A percentile compares a stretch with the other conserved stretches of the same genome.
Evolutionary conservation across 2,888 invertebrate genomes (phyloP).

Genomic region (Lapara coniferarum): DNA sequence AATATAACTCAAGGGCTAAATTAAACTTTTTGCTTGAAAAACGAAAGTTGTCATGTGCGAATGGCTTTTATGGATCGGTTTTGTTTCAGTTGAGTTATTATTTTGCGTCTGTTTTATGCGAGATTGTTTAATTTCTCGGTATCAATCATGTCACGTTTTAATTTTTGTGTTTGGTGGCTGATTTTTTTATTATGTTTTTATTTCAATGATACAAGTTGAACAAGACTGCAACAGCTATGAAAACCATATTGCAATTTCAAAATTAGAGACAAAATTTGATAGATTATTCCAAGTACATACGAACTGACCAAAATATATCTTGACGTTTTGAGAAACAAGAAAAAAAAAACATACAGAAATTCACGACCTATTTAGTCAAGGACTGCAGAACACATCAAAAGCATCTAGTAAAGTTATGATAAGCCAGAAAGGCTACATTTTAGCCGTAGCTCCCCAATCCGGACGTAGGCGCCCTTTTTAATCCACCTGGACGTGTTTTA

Average conservation of each 20-base stretch:
- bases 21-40: conserved; percentile 68
- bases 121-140: conserved; percentile 4
- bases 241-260: too few species aligned
- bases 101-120: conserved; percentile 31
- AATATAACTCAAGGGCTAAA: conserved; percentile 68
- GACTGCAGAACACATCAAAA: background rate
- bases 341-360: too few species aligned
- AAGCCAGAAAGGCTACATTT: background rate
- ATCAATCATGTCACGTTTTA: conserved; percentile 1
- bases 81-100: conserved; percentile 45
- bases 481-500: conserved; percentile 78
- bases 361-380: background rate
- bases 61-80: conserved; percentile 60
- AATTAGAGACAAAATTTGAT: too few species aligned
- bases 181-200: too few species aligned
- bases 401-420: background rate
- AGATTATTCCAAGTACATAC: too few species aligned
- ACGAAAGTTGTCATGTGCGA: conserved; percentile 63
- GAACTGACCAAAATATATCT: background rate
- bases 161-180: background rate
- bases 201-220: too few species aligned
- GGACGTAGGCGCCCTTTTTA: conserved; percentile 62
- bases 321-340: background rate
- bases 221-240: too few species aligned
- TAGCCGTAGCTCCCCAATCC: conserved; percentile 32